These are phyloP conservation scores for Silurus glanis DNA, from an alignment of 2,113 vertebrate genomes.

Conservation along the genomic window DNA sequence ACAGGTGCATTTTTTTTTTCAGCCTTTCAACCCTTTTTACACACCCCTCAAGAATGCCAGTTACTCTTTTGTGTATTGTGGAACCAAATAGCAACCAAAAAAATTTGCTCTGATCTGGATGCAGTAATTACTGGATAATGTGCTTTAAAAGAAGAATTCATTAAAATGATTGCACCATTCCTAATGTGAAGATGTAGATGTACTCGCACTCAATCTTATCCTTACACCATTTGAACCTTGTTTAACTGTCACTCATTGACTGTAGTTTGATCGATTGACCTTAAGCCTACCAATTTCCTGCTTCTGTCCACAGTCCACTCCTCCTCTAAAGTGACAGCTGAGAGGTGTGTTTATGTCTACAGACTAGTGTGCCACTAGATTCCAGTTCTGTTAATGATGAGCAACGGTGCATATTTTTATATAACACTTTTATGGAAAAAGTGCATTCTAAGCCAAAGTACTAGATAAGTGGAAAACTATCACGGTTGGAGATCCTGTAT, in stretches of 20 bases:
- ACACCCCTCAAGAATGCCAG: no score
- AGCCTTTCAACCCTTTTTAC: no score
- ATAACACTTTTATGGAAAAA: slow-evolving; percentile 30
- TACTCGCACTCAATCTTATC: not conserved
- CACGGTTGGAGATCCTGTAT: not conserved
- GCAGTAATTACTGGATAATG: not conserved
- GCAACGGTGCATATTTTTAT: slow-evolving; percentile 14
- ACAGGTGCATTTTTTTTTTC: no score
- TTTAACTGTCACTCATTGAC: not conserved
- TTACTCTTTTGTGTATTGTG: no score
- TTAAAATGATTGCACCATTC: not conserved
- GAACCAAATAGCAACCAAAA: no score
- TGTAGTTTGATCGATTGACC: not conserved
- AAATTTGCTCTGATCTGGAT: not conserved
- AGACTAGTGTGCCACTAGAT: not conserved
- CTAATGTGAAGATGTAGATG: not conserved
- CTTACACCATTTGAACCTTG: not conserved
- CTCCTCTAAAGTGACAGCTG: not conserved
- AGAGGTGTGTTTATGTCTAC: not conserved
- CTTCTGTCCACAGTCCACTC: not conserved
- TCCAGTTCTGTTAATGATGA: slow-evolving; percentile 2
- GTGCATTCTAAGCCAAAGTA: slow-evolving; percentile 17
- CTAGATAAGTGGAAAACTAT: slow-evolving; percentile 9
- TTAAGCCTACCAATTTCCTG: not conserved
- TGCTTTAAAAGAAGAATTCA: not conserved